Base-by-base conservation (phyloP, 2,113 vertebrate genomes). In the Phyllopteryx taeniolatus region DNA sequence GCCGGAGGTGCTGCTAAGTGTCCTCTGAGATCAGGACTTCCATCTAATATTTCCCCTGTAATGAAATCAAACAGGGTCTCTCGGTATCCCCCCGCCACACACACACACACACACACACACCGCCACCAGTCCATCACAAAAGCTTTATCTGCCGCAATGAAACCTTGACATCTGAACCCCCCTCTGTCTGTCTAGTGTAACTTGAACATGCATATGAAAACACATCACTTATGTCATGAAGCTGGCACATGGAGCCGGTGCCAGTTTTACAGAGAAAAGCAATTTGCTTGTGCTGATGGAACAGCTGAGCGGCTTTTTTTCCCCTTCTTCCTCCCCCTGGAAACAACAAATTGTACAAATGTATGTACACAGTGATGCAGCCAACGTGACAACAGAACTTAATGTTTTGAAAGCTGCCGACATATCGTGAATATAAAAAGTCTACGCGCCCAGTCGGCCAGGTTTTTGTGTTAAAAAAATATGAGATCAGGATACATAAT, bases 1-100 rank as follows among this genome's bases (percentile, higher is more conserved):
- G 94, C 93, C 93, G 92, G 92, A 94, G 94, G 94, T 92, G 85
- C 88, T 87, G 90, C 91, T 92, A 93, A 93, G 93, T 92, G 93
- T 95, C 95, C 94, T 94, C 92, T 67, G 94, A 94, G 94, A 95
- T 95, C 94, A 90, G 91, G 94, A 95, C 94, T 95, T 94, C 94
- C 94, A 96, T 95, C 95, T 94, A 93, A 94, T 95, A 95, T 94
- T 92, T 91, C 88, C 35, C 91, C 88, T 92, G 93, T 94, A 96
- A 96, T 94, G 93, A 95, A 95, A 95, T 96, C 92, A 93, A 91
- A 91, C 86, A 85, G 87, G 91, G 90, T 91, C 89, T 89, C 87
- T 86, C 86, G 85, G 73, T 82, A 90, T 92, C 91, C 87, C 87
- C 14, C 44, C 27, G 27, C 27, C 27, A 39, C 35, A 39, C 3